Conservation (phyloP, 2,888 invertebrate genomes). For the Nasonovia ribisnigri region DNA sequence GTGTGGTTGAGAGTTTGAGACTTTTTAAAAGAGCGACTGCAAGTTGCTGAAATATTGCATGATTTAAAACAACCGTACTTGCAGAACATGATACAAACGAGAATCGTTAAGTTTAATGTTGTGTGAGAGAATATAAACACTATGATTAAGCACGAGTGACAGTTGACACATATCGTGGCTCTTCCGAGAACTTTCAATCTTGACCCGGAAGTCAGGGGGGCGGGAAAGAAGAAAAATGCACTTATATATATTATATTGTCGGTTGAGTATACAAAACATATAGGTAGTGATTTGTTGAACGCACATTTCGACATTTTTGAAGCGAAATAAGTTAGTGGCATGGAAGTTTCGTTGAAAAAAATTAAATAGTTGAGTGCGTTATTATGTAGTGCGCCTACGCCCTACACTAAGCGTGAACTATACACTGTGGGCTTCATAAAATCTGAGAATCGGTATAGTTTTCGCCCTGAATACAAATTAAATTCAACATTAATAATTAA, state of each 20-base stretch:
- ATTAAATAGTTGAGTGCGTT: not conserved
- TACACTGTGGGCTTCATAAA: not conserved
- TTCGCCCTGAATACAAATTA: not conserved
- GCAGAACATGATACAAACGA: not conserved
- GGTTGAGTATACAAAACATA: not conserved
- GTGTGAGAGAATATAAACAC: conserved; percentile 34
- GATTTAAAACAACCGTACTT: not conserved
- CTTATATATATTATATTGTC: conserved; percentile 8
- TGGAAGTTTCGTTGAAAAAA: not conserved
- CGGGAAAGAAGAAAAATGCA: not conserved
- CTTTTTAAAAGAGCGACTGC: not conserved
- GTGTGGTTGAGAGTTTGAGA: not conserved
- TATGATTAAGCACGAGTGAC: conserved; percentile 14
- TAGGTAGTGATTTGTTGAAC: conserved; percentile 30
- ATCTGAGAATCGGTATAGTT: not conserved
- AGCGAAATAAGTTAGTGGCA: not conserved
- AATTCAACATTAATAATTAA: not conserved
- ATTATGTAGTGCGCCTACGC: not conserved
- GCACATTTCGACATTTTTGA: not conserved
- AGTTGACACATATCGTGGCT: conserved; percentile 29
- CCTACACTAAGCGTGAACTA: not conserved
- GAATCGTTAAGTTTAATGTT: conserved; percentile 13
- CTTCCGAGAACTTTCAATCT: conserved; percentile 34
- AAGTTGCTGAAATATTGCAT: conserved; percentile 28
- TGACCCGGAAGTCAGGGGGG: conserved; percentile 3